These are phyloP conservation scores for Caracal caracal DNA, from an alignment of 2,113 vertebrate species.

Conservation along the genomic window DNA sequence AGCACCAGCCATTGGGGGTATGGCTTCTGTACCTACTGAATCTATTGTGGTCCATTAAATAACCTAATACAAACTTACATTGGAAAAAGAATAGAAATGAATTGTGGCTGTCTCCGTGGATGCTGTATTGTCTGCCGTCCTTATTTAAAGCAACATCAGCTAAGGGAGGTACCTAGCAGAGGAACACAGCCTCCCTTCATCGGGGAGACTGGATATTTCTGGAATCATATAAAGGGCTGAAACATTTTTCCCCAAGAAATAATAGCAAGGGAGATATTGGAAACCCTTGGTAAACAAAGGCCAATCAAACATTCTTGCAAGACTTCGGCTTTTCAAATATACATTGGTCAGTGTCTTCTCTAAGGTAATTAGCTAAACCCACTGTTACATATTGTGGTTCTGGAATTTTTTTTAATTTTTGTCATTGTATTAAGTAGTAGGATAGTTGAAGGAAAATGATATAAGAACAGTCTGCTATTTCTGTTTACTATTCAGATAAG, in stretches of 20 bases:
- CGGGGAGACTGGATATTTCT: constrained; percentile 64
- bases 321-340: constrained; percentile 31
- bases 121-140: constrained; percentile 56
- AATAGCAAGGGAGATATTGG: constrained; percentile 27
- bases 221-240: constrained; percentile 60
- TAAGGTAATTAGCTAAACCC: constrained; percentile 60
- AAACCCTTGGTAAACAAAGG: constrained; percentile 65
- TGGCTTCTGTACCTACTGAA: constrained; percentile 71
- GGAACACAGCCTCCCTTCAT: constrained; percentile 49
- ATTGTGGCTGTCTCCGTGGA: constrained; percentile 51
- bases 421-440: constrained; percentile 55
- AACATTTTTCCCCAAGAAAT: constrained; percentile 2
- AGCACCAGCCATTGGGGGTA: constrained; percentile 64
- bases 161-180: constrained; percentile 52
- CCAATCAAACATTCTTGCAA: constrained; percentile 46
- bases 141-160: constrained; percentile 69
- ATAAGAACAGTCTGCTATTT: constrained; percentile 51
- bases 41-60: constrained; percentile 74
- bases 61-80: constrained; percentile 69
- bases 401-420: constrained; percentile 42
- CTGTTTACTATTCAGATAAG: constrained; percentile 75
- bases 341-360: constrained; percentile 47
- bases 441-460: constrained; percentile 59
- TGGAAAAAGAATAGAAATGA: constrained; percentile 65
- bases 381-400: not conserved